These are phyloP conservation scores for Heteropelma amictum DNA, from an alignment of 2,888 invertebrate genomes.

Conservation along the genomic window DNA sequence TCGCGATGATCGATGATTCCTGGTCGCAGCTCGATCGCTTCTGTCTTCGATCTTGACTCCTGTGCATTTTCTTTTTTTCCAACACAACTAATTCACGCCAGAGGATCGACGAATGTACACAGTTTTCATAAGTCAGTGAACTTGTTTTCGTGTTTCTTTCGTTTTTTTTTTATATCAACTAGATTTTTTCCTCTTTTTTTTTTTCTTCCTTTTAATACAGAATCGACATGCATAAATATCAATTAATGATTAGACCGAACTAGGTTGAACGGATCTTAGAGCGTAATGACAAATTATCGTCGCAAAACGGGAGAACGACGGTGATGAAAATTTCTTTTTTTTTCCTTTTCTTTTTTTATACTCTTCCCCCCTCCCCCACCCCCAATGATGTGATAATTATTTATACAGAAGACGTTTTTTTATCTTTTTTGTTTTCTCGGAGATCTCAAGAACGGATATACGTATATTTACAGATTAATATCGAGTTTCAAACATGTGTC, in stretches of 20 bases:
- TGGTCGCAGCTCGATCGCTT: no score
- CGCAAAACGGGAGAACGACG: no score
- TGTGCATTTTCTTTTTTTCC: no score
- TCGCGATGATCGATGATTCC: no score
- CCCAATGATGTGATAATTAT: constrained; percentile 1
- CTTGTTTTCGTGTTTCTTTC: background rate
- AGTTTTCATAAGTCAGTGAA: background rate
- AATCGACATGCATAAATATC: constrained; percentile 27
- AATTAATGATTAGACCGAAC: constrained; percentile 30
- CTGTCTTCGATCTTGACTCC: no score
- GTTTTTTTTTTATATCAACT: constrained; percentile 27
- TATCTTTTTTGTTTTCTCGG: background rate
- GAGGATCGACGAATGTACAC: background rate
- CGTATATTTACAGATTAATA: constrained; percentile 38
- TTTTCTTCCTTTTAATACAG: constrained; percentile 26
- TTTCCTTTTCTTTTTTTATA: background rate
- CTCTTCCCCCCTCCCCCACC: background rate
- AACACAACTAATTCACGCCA: background rate
- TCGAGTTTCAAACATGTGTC: constrained; percentile 19
- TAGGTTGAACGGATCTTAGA: constrained; percentile 21
- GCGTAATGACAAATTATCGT: no score
- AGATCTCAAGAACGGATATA: constrained; percentile 34
- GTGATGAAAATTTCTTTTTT: background rate
- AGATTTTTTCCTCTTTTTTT: constrained; percentile 19
- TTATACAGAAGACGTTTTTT: constrained; percentile 22